Evolutionary conservation across 2,888 invertebrate genomes (phyloP).

Genomic region (Encarsia formosa): DNA sequence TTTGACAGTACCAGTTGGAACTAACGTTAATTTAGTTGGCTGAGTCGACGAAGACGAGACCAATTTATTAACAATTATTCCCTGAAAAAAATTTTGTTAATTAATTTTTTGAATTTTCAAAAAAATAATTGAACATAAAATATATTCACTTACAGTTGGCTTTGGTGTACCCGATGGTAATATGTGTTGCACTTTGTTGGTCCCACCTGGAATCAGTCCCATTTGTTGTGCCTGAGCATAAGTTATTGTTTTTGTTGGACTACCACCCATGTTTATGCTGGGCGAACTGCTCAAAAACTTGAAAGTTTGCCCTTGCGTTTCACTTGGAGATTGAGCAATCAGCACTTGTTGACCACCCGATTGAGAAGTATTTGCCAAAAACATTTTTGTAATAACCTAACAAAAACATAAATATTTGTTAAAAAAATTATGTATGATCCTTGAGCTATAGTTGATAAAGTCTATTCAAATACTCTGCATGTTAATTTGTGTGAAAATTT

Average conservation of each 20-base stretch:
- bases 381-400: constrained; percentile 45
- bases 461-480: too few relatives aligned
- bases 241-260: constrained; percentile 60
- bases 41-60: constrained; percentile 46
- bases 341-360: constrained; percentile 46
- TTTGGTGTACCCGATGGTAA: constrained; percentile 46
- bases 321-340: constrained; percentile 44
- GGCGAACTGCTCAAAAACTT: constrained; percentile 45
- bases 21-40: constrained; percentile 48
- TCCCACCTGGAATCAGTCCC: constrained; percentile 55
- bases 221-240: constrained; percentile 63
- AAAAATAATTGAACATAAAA: constrained; percentile 34
- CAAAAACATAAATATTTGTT: constrained; percentile 1
- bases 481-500: too few relatives aligned
- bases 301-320: constrained; percentile 42
- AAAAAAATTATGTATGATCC: neutral
- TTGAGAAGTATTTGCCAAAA: constrained; percentile 45
- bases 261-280: constrained; percentile 39
- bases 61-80: constrained; percentile 55
- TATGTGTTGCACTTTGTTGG: constrained; percentile 54
- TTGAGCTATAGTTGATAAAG: too few relatives aligned
- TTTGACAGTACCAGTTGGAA: constrained; percentile 54
- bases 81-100: constrained; percentile 42
- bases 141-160: constrained; percentile 29
- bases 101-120: constrained; percentile 14